Conservation (phyloP, 2,797 vertebrate genomes). For the Chromobotia macracanthus region DNA sequence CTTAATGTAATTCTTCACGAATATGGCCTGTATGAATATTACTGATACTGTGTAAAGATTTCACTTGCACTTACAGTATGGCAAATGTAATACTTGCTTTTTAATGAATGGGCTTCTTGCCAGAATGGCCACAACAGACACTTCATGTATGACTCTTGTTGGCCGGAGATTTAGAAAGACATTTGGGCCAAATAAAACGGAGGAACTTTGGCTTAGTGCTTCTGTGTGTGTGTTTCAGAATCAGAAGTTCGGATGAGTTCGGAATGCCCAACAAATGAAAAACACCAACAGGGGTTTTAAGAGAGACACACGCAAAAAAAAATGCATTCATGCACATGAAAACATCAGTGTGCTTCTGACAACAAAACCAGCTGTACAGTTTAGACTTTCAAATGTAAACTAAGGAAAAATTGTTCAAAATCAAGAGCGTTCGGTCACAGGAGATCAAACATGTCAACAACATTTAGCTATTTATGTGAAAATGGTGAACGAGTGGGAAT, state of each 20-base stretch:
- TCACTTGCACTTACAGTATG: slow-evolving; percentile 58
- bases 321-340: too few species aligned
- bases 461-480: slow-evolving; percentile 39
- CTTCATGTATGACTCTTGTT: slow-evolving; percentile 34
- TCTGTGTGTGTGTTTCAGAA: slow-evolving; percentile 29
- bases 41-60: slow-evolving; percentile 48
- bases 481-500: slow-evolving; percentile 49
- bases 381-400: background rate
- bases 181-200: slow-evolving; percentile 59
- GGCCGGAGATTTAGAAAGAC: slow-evolving; percentile 41
- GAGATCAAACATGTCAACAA: slow-evolving; percentile 42
- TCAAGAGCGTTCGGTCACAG: too few species aligned
- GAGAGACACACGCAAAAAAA: background rate
- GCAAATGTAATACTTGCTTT: slow-evolving; percentile 44
- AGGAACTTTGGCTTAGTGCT: too few species aligned
- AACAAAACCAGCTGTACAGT: background rate
- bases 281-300: slow-evolving; percentile 38
- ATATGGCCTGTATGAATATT: slow-evolving; percentile 47
- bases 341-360: background rate
- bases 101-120: slow-evolving; percentile 23
- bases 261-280: slow-evolving; percentile 60
- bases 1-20: slow-evolving; percentile 41
- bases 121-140: slow-evolving; percentile 26
- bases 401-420: background rate
- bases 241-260: background rate